Evolutionary conservation across 2,797 vertebrate species (phyloP).

Genomic region (Acomys russatus): DNA sequence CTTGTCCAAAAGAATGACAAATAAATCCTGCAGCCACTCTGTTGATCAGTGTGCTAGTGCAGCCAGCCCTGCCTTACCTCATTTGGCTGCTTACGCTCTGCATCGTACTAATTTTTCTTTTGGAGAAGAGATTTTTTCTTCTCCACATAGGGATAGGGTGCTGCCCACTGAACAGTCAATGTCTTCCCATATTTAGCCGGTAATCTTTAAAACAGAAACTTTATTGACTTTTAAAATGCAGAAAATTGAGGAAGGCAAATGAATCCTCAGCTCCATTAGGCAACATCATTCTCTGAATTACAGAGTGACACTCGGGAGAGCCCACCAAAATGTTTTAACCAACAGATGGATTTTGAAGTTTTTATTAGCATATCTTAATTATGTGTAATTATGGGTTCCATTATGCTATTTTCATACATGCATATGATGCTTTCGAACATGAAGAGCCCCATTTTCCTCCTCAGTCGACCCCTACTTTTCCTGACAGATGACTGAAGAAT

Average conservation of each 20-base stretch:
- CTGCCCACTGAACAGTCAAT: neutral
- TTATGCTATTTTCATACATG: neutral
- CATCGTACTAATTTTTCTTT: neutral
- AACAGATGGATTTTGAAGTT: conserved; percentile 38
- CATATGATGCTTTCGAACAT: neutral
- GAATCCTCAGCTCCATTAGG: conserved; percentile 49
- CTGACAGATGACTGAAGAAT: neutral
- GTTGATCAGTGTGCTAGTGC: neutral
- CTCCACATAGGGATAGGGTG: neutral
- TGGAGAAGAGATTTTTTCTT: conserved; percentile 17
- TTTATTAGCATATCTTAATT: neutral
- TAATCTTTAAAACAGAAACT: conserved; percentile 43
- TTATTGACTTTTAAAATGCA: conserved; percentile 60
- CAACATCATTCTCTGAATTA: conserved; percentile 49
- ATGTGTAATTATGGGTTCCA: neutral
- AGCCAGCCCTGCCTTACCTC: neutral
- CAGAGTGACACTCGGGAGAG: conserved; percentile 25
- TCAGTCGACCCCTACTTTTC: neutral
- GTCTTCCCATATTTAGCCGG: conserved; percentile 37
- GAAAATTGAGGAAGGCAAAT: conserved; percentile 60
- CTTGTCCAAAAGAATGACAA: conserved; percentile 32
- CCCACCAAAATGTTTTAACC: neutral
- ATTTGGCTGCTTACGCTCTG: neutral
- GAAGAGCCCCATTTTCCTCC: neutral
- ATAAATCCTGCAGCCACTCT: neutral